These are phyloP conservation scores for Trypoxylus dichotomus DNA, from an alignment of 1,140 invertebrate genomes.

Conservation along the genomic window DNA sequence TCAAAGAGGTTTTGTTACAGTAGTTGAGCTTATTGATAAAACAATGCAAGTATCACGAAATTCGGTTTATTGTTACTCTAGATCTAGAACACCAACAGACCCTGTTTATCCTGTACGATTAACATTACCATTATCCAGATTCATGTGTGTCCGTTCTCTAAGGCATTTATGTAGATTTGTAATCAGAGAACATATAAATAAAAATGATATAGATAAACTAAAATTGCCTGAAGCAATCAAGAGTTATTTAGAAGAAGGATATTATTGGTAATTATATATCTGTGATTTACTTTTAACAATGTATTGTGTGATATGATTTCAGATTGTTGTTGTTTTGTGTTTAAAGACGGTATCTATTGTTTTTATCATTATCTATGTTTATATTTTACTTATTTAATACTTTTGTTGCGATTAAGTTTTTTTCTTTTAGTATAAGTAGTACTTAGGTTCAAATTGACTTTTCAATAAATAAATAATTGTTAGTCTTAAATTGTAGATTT, in stretches of 20 bases:
- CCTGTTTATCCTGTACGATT: conserved; percentile 72
- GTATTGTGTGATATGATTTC: conserved; percentile 16
- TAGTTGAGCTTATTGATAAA: conserved; percentile 69
- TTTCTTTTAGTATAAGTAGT: background rate
- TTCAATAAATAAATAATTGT: background rate
- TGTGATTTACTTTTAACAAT: conserved; percentile 31
- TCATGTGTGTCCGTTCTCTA: conserved; percentile 71
- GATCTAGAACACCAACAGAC: conserved; percentile 59
- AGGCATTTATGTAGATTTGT: conserved; percentile 79
- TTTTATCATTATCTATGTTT: conserved; percentile 5
- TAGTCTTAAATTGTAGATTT: background rate
- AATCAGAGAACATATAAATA: conserved; percentile 70
- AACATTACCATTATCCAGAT: conserved; percentile 77
- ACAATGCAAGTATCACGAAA: conserved; percentile 67
- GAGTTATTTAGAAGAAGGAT: conserved; percentile 63
- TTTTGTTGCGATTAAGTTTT: conserved; percentile 8
- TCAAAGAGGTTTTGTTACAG: conserved; percentile 63
- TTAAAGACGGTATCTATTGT: conserved; percentile 2
- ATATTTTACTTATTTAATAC: background rate
- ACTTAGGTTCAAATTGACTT: background rate
- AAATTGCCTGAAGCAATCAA: conserved; percentile 71
- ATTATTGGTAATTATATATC: conserved; percentile 32
- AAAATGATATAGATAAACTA: conserved; percentile 72
- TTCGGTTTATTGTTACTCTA: conserved; percentile 71
- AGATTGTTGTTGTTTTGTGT: conserved; percentile 17